Percentiles rank a stretch among this genome's conserved stretches.
phyloP scores from a whole-genome alignment of 2,113 vertebrate genomes.

The Oryzias celebensis region DNA sequence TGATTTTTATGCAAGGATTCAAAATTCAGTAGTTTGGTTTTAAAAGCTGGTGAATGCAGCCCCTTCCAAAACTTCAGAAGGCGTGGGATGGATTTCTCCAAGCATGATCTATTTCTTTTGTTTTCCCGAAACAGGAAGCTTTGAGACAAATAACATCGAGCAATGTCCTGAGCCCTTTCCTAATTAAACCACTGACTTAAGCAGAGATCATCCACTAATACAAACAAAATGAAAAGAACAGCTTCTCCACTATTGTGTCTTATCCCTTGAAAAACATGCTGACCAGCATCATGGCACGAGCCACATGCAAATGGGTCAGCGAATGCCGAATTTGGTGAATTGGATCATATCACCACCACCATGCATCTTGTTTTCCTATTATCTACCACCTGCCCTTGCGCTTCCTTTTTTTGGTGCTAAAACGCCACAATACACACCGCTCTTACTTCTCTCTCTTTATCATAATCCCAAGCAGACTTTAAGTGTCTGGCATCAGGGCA shows the following conservation, averaged over 20 bases:
- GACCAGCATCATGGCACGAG: slow-evolving; percentile 59
- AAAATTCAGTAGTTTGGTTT: not conserved
- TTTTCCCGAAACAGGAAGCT: slow-evolving; percentile 27
- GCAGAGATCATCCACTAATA: slow-evolving; percentile 64
- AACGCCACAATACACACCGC: slow-evolving; percentile 55
- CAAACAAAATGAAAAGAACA: slow-evolving; percentile 73
- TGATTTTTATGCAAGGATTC: slow-evolving; percentile 3
- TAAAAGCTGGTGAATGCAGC: not conserved
- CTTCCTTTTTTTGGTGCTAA: slow-evolving; percentile 34
- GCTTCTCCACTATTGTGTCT: slow-evolving; percentile 57
- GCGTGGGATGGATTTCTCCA: slow-evolving; percentile 12
- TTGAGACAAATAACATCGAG: slow-evolving; percentile 7
- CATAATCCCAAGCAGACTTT: slow-evolving; percentile 81
- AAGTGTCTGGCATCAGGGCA: slow-evolving; percentile 77
- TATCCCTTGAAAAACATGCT: slow-evolving; percentile 65
- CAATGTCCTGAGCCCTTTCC: slow-evolving; percentile 46
- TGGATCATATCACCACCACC: slow-evolving; percentile 60
- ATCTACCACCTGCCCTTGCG: slow-evolving; percentile 45
- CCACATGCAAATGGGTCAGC: slow-evolving; percentile 64
- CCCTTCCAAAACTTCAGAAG: not conserved
- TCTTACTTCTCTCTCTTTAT: slow-evolving; percentile 77
- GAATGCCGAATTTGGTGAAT: slow-evolving; percentile 51
- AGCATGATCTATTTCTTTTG: slow-evolving; percentile 23
- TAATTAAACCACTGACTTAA: slow-evolving; percentile 67
- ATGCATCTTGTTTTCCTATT: slow-evolving; percentile 51